These are phyloP conservation scores for Metaphire vulgaris DNA, from an alignment of 1,140 invertebrate genomes.

Conservation along the genomic window DNA sequence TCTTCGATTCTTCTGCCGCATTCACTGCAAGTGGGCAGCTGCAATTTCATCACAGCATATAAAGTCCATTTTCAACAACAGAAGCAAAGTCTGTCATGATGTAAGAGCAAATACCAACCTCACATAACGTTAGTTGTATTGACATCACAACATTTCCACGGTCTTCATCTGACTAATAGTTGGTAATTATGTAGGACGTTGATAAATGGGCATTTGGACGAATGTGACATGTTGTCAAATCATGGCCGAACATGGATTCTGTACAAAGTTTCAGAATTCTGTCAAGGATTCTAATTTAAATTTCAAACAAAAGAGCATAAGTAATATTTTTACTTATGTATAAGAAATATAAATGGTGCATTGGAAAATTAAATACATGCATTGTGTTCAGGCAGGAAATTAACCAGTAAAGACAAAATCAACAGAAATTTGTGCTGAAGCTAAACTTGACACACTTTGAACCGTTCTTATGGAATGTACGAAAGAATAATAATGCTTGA, in stretches of 20 bases:
- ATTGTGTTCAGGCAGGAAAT: too few species aligned
- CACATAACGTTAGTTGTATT: neutral
- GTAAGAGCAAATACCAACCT: too few species aligned
- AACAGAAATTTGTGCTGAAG: neutral
- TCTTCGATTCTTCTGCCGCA: neutral
- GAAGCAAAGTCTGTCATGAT: too few species aligned
- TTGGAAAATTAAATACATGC: too few species aligned
- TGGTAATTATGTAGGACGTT: neutral
- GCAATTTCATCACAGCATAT: neutral
- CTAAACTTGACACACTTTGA: neutral
- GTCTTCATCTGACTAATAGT: neutral
- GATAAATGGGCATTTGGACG: too few species aligned
- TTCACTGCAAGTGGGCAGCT: neutral
- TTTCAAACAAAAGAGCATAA: too few species aligned
- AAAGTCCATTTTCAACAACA: neutral
- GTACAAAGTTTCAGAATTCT: too few species aligned
- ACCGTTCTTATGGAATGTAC: neutral
- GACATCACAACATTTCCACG: neutral
- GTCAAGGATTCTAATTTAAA: too few species aligned
- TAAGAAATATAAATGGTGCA: too few species aligned
- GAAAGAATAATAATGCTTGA: neutral
- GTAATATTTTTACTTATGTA: too few species aligned
- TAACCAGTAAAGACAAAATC: neutral
- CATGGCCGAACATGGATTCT: too few species aligned
- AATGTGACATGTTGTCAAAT: too few species aligned